Evolutionary conservation across 2,797 vertebrate genomes (phyloP).

Genomic region (Serranus cabrilla): DNA sequence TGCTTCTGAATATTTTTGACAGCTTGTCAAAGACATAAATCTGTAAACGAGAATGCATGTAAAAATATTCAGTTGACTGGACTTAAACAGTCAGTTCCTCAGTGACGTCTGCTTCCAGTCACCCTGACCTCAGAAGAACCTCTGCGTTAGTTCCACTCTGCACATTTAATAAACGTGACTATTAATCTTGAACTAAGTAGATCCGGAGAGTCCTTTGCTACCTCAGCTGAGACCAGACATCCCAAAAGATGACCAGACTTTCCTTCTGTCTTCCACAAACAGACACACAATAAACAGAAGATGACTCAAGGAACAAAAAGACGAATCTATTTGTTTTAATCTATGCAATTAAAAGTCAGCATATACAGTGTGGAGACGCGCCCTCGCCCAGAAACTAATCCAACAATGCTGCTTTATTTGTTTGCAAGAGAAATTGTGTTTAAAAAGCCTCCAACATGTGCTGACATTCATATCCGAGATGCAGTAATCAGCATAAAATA

Average conservation of each 20-base stretch:
- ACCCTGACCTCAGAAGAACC: slow-evolving; percentile 42
- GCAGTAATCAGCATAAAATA: slow-evolving; percentile 40
- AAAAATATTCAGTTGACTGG: not conserved
- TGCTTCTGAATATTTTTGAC: slow-evolving; percentile 3
- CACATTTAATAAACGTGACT: slow-evolving; percentile 46
- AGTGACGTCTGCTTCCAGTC: slow-evolving; percentile 32
- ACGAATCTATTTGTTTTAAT: too few relatives aligned
- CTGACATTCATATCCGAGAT: slow-evolving; percentile 1
- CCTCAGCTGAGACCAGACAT: slow-evolving; percentile 12
- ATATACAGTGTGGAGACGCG: too few relatives aligned
- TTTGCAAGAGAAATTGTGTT: not conserved
- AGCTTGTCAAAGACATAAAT: not conserved
- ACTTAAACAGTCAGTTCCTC: not conserved
- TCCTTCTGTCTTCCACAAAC: not conserved
- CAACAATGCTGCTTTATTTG: not conserved
- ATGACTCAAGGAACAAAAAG: too few relatives aligned
- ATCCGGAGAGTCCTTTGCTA: slow-evolving; percentile 12
- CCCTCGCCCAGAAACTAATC: not conserved
- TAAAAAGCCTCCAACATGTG: not conserved
- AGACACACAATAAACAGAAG: not conserved
- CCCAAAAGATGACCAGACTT: not conserved
- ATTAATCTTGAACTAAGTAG: slow-evolving; percentile 27
- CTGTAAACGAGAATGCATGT: not conserved
- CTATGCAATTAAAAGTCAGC: too few relatives aligned
- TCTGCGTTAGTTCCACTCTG: slow-evolving; percentile 28